Evolutionary conservation across 2,888 invertebrate genomes (phyloP).

Genomic region (Anoncus sp.): DNA sequence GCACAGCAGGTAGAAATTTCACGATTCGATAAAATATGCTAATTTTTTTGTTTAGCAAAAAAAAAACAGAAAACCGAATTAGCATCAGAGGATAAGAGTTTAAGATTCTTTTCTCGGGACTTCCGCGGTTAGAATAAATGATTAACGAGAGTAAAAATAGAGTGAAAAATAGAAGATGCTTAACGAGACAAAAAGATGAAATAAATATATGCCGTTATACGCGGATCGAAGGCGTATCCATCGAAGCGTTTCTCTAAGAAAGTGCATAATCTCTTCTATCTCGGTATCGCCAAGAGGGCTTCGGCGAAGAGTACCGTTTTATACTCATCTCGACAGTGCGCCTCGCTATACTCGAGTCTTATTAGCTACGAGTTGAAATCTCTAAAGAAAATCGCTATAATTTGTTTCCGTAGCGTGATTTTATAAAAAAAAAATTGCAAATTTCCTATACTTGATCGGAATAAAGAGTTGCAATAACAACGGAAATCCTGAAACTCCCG

Average conservation of each 20-base stretch:
- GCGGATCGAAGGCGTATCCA: constrained; percentile 20
- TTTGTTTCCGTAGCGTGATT: too few relatives aligned
- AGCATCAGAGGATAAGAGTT: not conserved
- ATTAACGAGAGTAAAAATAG: constrained; percentile 6
- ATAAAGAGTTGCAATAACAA: constrained; percentile 10
- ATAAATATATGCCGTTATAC: constrained; percentile 33
- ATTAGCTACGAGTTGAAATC: constrained; percentile 25
- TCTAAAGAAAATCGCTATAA: constrained; percentile 13
- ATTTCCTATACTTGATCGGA: constrained; percentile 17
- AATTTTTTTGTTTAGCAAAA: not conserved
- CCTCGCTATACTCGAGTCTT: constrained; percentile 35
- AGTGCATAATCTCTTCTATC: constrained; percentile 33
- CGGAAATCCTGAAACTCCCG: not conserved
- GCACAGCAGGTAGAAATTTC: constrained; percentile 85
- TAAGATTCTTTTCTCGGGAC: constrained; percentile 8
- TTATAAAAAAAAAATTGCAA: constrained; percentile 6
- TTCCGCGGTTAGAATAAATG: constrained; percentile 1
- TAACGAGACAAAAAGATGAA: not conserved
- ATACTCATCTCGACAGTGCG: constrained; percentile 38
- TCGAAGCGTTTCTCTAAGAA: constrained; percentile 38
- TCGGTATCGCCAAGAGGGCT: constrained; percentile 17
- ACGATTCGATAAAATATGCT: constrained; percentile 31
- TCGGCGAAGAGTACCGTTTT: constrained; percentile 23
- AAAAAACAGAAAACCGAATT: not conserved
- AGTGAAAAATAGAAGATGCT: constrained; percentile 11